Base-by-base conservation (phyloP, 2,113 vertebrate genomes). In the Peucedramus taeniatus region DNA sequence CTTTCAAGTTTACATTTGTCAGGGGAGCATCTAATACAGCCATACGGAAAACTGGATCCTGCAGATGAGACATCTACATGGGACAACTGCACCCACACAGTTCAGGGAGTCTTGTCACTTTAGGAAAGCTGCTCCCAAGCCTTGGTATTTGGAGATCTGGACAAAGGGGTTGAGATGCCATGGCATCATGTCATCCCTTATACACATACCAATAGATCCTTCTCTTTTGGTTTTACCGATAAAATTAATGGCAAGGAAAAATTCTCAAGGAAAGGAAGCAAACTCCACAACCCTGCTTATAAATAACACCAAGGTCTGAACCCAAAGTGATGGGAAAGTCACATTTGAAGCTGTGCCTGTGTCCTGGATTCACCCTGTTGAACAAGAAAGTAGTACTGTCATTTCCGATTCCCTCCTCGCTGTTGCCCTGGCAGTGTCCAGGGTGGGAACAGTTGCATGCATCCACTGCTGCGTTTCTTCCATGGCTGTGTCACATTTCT, bases 301-400 rank as follows among this genome's bases (percentile, higher is more conserved):
- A 91, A 82, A 71, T 49, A 91, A 56, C 2, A 18, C 51, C 28
- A 18, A 78, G 37, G n/a, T 79, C 64, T 81, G 66, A 53, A 69
- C 44, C 20, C 51, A 39, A 84, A 95, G 77, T 79, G 91, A 65
- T 2, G 7, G 40, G 40, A 53, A 93, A 92, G 28, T 87, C 65
- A 65, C 53, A 72, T 96, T 90, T 97, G 81, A 70, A 96, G 76
- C 86, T 66, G 44, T 81, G 70, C 49, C 57, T 44, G 15, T 84
- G 87, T 96, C 95, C 94, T 69, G 31, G 66, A 50, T 89, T 96
- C 70, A 93, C 95, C 83, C 37, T 1, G 11, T n/a, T 64, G 71
- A 82, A 83, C 0, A 0, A 82, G 69, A 87, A 87, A 89, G 70
- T 72, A 54, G 87, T 42, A 45, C 87, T 93, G 91, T 96, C 95